A percentile compares a stretch with the other conserved stretches of the same genome.
Evolutionary conservation across 2,797 vertebrate species (phyloP).

Genomic region (Uromys caudimaculatus): DNA sequence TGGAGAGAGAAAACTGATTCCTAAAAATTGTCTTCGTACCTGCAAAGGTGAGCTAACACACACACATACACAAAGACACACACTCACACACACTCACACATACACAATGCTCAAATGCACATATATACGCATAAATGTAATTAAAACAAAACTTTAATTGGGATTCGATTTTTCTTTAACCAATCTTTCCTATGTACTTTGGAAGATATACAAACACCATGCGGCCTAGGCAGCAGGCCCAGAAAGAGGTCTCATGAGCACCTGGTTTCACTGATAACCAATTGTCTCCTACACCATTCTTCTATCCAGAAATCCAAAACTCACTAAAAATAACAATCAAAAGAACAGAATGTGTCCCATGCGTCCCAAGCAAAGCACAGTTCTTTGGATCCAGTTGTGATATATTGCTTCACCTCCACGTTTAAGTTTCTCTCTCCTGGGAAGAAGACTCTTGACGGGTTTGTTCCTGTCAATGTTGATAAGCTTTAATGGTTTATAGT

Average conservation of each 20-base stretch:
- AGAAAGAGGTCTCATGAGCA: background rate
- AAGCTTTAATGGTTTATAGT: background rate
- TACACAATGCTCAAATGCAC: too few species aligned
- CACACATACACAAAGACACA: background rate
- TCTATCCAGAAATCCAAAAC: background rate
- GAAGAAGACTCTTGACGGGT: too few species aligned
- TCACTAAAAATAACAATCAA: background rate
- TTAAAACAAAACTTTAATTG: background rate
- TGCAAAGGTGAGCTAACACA: background rate
- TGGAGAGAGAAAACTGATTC: background rate
- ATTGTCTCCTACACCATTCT: background rate
- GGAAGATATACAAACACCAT: background rate
- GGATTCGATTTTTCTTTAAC: background rate
- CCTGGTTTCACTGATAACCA: background rate
- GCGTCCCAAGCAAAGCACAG: background rate
- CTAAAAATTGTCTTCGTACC: background rate
- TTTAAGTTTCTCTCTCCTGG: too few species aligned
- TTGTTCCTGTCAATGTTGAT: background rate
- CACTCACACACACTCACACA: background rate
- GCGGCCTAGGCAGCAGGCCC: background rate
- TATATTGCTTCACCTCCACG: rapidly evolving
- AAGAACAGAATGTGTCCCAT: background rate
- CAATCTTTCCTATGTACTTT: background rate
- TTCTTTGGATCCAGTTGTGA: too few species aligned
- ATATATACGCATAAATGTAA: background rate